Base-by-base conservation (phyloP, 2,797 vertebrate species). In the Ambastaia sidthimunki region DNA sequence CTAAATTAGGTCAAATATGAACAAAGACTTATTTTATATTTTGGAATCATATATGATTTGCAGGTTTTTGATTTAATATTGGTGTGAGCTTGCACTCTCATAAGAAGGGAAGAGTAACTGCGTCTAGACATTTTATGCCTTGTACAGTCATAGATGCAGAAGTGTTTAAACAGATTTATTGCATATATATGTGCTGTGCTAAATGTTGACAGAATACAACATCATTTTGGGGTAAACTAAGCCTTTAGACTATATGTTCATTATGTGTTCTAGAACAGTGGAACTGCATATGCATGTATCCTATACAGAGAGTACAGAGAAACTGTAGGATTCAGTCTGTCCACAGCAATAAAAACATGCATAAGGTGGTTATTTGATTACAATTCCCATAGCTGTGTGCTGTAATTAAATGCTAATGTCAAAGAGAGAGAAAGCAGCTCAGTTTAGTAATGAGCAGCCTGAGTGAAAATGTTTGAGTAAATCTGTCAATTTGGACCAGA, bases 281-380 rank as follows among this genome's bases (percentile, higher is more conserved):
- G 23, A 59, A 25, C 25, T 60, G 25, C 23, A 60, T 28, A 31
- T 44, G 3, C 44, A 21, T 63, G 67, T 71, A 63, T 44, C 11
- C 25, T 41, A 37, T 52, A 52, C 28, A 52, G 44, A 71, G 34
- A 50, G 65, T 48, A 79, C 48, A 62, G 23, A 57, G 41, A 9
- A 69, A 31, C 23, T 16, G 23, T 54, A 63, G n/a, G 59, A 71
- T 59, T 55, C 47, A 65, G 54, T 54, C 11, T 63, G 67, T 71
- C 28, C 54, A 71, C 76, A 63, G 44, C 70, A 78, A 71, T 78
- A 59, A 71, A 78, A 71, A 79, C 71, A 79, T 79, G 44, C 68
- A 25, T 23, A 59, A 62, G 44, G 25, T 62, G 44, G 57, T 63
- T 78, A 71, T 71, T 63, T 19, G 10, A 71, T 63, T 78, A 63